Evolutionary conservation across 2,888 invertebrate species (phyloP), one percentile per base, ranked within the genome.

Genomic region (Tiphia femorata): DNA sequence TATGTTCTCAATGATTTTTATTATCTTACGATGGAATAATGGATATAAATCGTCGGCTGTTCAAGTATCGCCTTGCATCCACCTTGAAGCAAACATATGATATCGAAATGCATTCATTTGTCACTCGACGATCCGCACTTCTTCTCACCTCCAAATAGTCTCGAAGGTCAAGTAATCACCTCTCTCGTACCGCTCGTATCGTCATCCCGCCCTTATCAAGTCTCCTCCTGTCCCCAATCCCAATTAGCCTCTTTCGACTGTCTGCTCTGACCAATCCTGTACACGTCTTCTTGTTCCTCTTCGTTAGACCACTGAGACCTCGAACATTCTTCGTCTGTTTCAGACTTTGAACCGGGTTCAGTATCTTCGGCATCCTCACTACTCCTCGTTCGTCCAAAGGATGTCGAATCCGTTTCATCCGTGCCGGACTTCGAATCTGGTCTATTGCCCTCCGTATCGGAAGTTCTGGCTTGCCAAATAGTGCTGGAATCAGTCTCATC

Each of bases 151-250:
- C 16, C 44, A 37, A 20, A 42, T 17, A 40, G n/a, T 10, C 48
- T 30, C 40, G 33, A 53, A 48, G 42, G 38, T 44, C 35, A 7
- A 46, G 27, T 49, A 35, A 33, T 64, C 51, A 60, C 44, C 33
- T 33, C 33, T 33, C 33, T n/a, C 33, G 33, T 14, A 33, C 14
- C 56, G 16, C 27, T 8, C 53, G 35, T 30, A 38, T 19, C 37
- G 21, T 35, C 16, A 33, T 33, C 6, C 19, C 41, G 12, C 16
- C 20, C 35, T 25, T 17, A 56, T 80, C 78, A 79, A 58, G 77
- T 78, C 43, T 78, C 73, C 25, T 75, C 75, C 48, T 72, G 66
- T 20, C 78, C 74, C 73, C 73, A 77, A 6, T 68, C 59, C 73
- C 73, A 73, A 54, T 69, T 70, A 17, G 67, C 59, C 43, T 79